Evolutionary conservation across 1,140 invertebrate genomes (phyloP), one percentile per base, ranked within the genome.

Genomic region (Gonatopus flavifemur): DNA sequence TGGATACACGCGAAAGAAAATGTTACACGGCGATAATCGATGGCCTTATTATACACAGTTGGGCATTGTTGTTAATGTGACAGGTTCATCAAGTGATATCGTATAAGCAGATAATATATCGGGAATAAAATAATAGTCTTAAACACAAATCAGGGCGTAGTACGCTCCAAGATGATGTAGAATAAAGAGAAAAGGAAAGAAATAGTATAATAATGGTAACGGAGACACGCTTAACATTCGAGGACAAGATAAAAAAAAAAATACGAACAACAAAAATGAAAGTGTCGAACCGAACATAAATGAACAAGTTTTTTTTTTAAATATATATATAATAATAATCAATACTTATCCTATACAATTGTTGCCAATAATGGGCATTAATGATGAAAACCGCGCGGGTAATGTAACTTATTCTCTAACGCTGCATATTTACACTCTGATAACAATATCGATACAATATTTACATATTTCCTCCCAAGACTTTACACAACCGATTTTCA

Each of bases 291-390:
- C n/a, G n/a, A n/a, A n/a, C n/a, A n/a, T n/a, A n/a, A n/a, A n/a
- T n/a, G n/a, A n/a, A n/a, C n/a, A n/a, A n/a, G n/a, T n/a, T n/a
- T n/a, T n/a, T n/a, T n/a, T n/a, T n/a, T n/a, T n/a, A n/a, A n/a
- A n/a, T n/a, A n/a, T n/a, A n/a, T n/a, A n/a, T n/a, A n/a, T n/a
- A n/a, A n/a, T n/a, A n/a, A 74, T 77, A 73, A 72, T 76, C 67
- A 72, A 72, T 69, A 65, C 65, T 65, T 69, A 72, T 74, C 64
- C 64, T 70, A 76, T n/a, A n/a, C n/a, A n/a, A n/a, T 75, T 77
- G 69, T 76, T 76, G 75, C 74, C 74, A 70, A 74, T 64, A 61
- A 76, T 75, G 75, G 75, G 75, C 75, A 77, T 77, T 77, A 77
- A 66, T 59, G 65, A 39, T 55, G 54, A 67, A 66, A 71, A 66